Evolutionary conservation across 2,113 vertebrate genomes (phyloP), one percentile per base, ranked within the genome.

Genomic region (Carassius auratus): DNA sequence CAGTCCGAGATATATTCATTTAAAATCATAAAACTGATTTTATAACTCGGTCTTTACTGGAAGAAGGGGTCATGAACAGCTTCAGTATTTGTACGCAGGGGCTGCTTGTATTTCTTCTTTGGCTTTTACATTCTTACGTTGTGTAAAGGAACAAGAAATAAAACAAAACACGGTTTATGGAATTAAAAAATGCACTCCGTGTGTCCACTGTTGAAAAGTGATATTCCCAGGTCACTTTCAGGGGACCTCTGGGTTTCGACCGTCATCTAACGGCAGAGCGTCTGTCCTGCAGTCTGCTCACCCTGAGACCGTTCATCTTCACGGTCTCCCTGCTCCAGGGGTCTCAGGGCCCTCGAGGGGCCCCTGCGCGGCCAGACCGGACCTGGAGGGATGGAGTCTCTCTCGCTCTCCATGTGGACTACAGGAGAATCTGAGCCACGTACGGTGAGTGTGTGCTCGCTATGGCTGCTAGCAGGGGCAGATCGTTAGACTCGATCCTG

Each of bases 401-500:
- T 45, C 82, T 33, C 19, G 57, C 61, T 87, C n/a, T 38, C 81
- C 84, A 1, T 10, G 69, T 64, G 4, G 80, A 90, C 94, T 96
- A 99, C 89, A 99, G 96, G 0, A 99, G 95, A 87, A 99, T 99
- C 94, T 99, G 98, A 87, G 98, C 98, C 89, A 99, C 98, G 1
- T 99, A 97, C 0, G 98, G 98, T 33, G 98, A 99, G 90, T 99
- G 98, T 79, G 98, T 99, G 93, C 98, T 99, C 4, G 98, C 98
- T 80, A 99, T 95, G 50, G 98, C 98, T 55, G 98, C 97, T 91
- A 99, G 90, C 78, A 99, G 93, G 68, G 98, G 98, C 83, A 99
- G 97, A 93, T 99, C 98, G 19, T 97, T 99, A 92, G 98, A 99
- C 93, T 99, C 98, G 14, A 99, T 99, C 91, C 98, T 99, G 91